Percentiles rank a stretch among this genome's conserved stretches.
Conservation (phyloP, 2,888 invertebrate species). For the Oxyteleia sp. region DNA sequence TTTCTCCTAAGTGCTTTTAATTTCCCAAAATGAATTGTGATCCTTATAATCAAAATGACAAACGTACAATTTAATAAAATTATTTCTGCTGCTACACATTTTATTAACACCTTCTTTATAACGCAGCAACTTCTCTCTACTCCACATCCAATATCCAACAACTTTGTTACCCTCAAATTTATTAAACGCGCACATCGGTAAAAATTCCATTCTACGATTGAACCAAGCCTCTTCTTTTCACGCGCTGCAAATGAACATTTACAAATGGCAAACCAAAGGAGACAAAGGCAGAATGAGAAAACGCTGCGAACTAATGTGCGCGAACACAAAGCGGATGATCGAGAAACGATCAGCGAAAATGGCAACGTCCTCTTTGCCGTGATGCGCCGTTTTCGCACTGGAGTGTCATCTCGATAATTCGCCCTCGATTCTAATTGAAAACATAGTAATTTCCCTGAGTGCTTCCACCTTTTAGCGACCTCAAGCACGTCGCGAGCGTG, state of each 20-base stretch:
- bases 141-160: too few relatives aligned
- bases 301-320: slow-evolving; percentile 16
- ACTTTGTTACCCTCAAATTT: not conserved
- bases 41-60: too few relatives aligned
- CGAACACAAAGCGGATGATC: slow-evolving; percentile 43
- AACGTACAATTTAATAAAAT: too few relatives aligned
- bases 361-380: slow-evolving; percentile 46
- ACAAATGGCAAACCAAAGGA: slow-evolving; percentile 42
- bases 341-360: slow-evolving; percentile 65
- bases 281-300: slow-evolving; percentile 34
- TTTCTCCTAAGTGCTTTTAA: too few relatives aligned
- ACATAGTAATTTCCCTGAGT: slow-evolving; percentile 83
- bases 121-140: too few relatives aligned
- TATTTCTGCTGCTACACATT: too few relatives aligned
- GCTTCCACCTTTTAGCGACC: slow-evolving; percentile 76
- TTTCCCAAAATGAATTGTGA: too few relatives aligned
- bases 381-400: slow-evolving; percentile 59
- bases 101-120: too few relatives aligned
- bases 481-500: slow-evolving; percentile 68
- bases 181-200: not conserved
- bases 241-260: slow-evolving; percentile 38
- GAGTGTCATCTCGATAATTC: slow-evolving; percentile 80
- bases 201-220: not conserved
- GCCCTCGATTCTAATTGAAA: slow-evolving; percentile 83
- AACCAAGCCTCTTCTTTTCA: slow-evolving; percentile 7